Base-by-base conservation (phyloP, 2,113 vertebrate genomes). In the Sakesphorus luctuosus region DNA sequence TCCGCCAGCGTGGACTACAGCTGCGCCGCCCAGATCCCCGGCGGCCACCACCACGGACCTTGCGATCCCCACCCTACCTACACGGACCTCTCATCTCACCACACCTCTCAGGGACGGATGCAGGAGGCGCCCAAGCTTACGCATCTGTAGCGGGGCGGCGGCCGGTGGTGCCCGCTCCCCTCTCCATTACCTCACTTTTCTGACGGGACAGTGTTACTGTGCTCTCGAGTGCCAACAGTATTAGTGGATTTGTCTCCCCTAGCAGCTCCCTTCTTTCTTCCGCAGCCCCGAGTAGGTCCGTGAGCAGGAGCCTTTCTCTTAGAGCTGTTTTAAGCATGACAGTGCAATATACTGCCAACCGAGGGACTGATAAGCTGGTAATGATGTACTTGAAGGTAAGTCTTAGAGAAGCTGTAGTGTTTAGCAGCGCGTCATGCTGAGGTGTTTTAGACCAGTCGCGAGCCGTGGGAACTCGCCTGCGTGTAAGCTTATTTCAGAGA, bases 1-100 rank as follows among this genome's bases (percentile, higher is more conserved):
- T 99, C 99, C 81, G 99, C 99, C 97, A 99, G 99, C 95, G 99
- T 99, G 99, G 99, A 99, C 99, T 99, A 99, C 98, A 99, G 99
- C 98, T 99, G 99, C 97, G 99, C 99, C 81, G 99, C 99, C 83
- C 99, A 99, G 98, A 99, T 99, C 96, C 99, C 99, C 33, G 99
- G 99, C 96, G 99, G 99, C 97, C 99, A 99, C 96, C 99, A 99
- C 91, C 99, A 99, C 87, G 99, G 99, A 99, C 99, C 99, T 96
- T 99, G 99, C 97, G 99, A 99, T 98, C 99, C 99, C 94, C 99
- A 99, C 84, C 99, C 99, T 94, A 99, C 99, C 95, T 99, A 99
- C 98, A 99, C 99, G 98, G 99, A 99, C 98, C 99, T 99, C 97
- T 99, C 99, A 94, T 99, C 99, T 91, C 99, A 99, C 97, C 99